Evolutionary conservation across 2,113 vertebrate species (phyloP).

Genomic region (Cheirogaleus medius): DNA sequence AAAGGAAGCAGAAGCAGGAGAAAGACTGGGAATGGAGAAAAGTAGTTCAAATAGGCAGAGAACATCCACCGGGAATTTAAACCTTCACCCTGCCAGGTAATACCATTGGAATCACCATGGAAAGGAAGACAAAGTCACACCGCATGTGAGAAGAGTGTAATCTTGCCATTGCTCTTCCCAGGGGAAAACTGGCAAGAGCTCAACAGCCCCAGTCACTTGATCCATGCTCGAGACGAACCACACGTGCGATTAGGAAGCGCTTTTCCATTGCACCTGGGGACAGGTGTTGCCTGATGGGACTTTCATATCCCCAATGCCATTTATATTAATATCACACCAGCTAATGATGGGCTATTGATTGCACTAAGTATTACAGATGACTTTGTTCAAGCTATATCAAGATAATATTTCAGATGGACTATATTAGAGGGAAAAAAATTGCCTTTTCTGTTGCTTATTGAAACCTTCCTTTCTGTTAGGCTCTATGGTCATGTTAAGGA

Average conservation of each 20-base stretch:
- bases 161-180: slow-evolving; percentile 46
- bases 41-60: slow-evolving; percentile 42
- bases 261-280: slow-evolving; percentile 19
- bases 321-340: slow-evolving; percentile 20
- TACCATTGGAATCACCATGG: slow-evolving; percentile 39
- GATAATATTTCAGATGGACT: not conserved
- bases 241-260: slow-evolving; percentile 25
- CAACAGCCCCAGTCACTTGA: slow-evolving; percentile 44
- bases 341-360: not conserved
- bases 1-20: not conserved
- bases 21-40: slow-evolving; percentile 55
- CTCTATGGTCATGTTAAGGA: not conserved
- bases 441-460: not conserved
- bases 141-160: not conserved
- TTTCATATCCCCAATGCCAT: slow-evolving; percentile 28
- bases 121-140: slow-evolving; percentile 16
- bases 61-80: slow-evolving; percentile 61
- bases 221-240: not conserved
- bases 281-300: slow-evolving; percentile 55
- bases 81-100: slow-evolving; percentile 49
- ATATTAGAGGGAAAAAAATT: not conserved
- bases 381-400: not conserved
- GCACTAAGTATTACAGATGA: not conserved
- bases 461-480: not conserved
- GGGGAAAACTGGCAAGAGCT: not conserved